Conservation (phyloP, 2,888 invertebrate species). For the Eristalis tenax region DNA sequence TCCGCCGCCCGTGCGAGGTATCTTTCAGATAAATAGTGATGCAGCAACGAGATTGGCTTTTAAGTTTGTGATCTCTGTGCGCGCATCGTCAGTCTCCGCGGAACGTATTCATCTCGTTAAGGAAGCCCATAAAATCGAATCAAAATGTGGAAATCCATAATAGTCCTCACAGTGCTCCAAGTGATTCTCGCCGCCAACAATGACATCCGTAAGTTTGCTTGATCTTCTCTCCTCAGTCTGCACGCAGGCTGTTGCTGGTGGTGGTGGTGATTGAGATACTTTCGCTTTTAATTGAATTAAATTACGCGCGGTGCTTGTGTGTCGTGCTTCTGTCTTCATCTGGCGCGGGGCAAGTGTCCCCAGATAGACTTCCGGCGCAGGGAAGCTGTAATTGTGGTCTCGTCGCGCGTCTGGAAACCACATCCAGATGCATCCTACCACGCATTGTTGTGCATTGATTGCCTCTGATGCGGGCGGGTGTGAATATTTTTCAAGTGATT, state of each 20-base stretch:
- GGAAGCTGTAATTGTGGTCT: conserved; percentile 17
- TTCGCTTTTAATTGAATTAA: conserved; percentile 64
- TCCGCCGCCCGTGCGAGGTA: conserved; percentile 31
- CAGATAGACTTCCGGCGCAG: conserved; percentile 53
- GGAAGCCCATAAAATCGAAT: conserved; percentile 30
- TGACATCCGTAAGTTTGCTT: conserved; percentile 75
- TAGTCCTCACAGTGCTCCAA: conserved; percentile 73
- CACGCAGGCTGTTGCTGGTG: background rate
- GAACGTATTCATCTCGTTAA: conserved; percentile 60
- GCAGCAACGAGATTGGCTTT: conserved; percentile 72
- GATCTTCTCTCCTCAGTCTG: background rate
- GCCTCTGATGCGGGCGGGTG: conserved; percentile 41
- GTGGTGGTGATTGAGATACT: conserved; percentile 31
- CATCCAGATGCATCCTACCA: conserved; percentile 10
- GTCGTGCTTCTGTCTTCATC: conserved; percentile 17
- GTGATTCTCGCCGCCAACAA: conserved; percentile 73
- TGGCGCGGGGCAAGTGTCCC: conserved; percentile 3
- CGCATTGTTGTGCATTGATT: conserved; percentile 31
- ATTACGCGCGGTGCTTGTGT: conserved; percentile 19
- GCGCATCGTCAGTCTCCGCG: conserved; percentile 73
- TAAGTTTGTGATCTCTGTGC: conserved; percentile 73
- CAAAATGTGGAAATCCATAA: conserved; percentile 75
- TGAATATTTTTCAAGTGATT: conserved; percentile 14
- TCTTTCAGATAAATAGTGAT: conserved; percentile 71
- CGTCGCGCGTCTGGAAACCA: conserved; percentile 29